These are phyloP conservation scores for Chymomyza fuscimana DNA, from an alignment of 2,888 invertebrate genomes.

Conservation along the genomic window DNA sequence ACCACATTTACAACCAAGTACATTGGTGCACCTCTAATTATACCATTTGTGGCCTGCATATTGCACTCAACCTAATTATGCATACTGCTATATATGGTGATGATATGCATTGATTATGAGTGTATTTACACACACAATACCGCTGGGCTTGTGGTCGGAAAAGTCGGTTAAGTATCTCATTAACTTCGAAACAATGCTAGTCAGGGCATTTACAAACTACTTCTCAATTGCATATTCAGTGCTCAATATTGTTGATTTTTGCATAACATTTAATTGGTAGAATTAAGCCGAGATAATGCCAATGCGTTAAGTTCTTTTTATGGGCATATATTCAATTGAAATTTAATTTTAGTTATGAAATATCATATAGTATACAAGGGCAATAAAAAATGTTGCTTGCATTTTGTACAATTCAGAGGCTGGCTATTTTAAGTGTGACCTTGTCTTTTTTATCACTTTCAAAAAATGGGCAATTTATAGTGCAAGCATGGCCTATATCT, in stretches of 20 bases:
- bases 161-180: conserved; percentile 64
- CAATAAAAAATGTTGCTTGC: too few species aligned
- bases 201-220: conserved; percentile 32
- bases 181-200: conserved; percentile 44
- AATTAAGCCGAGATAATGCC: not conserved
- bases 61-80: conserved; percentile 61
- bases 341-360: conserved; percentile 7
- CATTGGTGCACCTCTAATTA: conserved; percentile 40
- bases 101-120: conserved; percentile 9
- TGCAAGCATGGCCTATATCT: too few species aligned
- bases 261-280: not conserved
- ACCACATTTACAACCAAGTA: not conserved
- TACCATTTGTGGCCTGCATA: conserved; percentile 35
- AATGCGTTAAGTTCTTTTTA: conserved; percentile 17
- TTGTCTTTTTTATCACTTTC: too few species aligned
- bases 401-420: too few species aligned
- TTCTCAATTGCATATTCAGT: conserved; percentile 25
- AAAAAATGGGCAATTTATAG: too few species aligned
- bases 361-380: not conserved
- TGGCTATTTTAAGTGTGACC: too few species aligned
- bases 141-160: conserved; percentile 25
- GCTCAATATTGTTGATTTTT: conserved; percentile 7
- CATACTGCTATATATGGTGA: conserved; percentile 14
- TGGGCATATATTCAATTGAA: conserved; percentile 29
- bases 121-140: conserved; percentile 20